Base-by-base conservation (phyloP, 2,797 vertebrate genomes). In the Urocyon cinereoargenteus region DNA sequence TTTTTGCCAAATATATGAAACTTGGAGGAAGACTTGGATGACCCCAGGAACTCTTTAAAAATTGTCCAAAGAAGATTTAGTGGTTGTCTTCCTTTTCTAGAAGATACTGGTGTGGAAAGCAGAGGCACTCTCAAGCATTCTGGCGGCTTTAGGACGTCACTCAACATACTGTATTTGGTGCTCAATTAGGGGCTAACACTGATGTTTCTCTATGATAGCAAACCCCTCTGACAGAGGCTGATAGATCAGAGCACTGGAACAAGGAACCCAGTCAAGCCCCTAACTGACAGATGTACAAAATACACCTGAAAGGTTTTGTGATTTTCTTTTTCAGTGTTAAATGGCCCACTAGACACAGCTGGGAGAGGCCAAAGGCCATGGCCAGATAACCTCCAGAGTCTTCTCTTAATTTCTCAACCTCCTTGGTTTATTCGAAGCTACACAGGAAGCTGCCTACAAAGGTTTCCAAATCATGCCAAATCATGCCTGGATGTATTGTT, bases 381-480 rank as follows among this genome's bases (percentile, higher is more conserved):
- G 14, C 28, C 28, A 61, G 24, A 40, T 21, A 72, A 28, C 66
- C 14, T 8, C 57, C 16, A 66, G 45, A 16, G 75, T 12, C 49
- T 73, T 59, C 34, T 78, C 85, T 51, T 53, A 12, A 64, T 66
- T 34, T 91, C 26, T 90, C 19, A 26, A 59, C 18, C 4, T 78
- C 24, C 72, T 94, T 77, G 40, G 64, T 22, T 77, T 73, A 84
- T 81, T 94, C 59, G 49, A 84, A 70, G 62, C 31, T 81, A 86
- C 16, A 7, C 6, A 51, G 72, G 55, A 77, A 85, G 57, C 22
- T n/a, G n/a, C 13, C 49, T 53, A 53, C n/a, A 12, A 40, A 86
- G 28, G 45, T 68, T 55, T 72, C 66, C 24, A 26, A 51, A 31
- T 16, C 9, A 40, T 4, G 2, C 66, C 24, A 31, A 51, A 31